phyloP scores from a whole-genome alignment of 2,888 invertebrate species.

The Linnaemya tessellans region DNA sequence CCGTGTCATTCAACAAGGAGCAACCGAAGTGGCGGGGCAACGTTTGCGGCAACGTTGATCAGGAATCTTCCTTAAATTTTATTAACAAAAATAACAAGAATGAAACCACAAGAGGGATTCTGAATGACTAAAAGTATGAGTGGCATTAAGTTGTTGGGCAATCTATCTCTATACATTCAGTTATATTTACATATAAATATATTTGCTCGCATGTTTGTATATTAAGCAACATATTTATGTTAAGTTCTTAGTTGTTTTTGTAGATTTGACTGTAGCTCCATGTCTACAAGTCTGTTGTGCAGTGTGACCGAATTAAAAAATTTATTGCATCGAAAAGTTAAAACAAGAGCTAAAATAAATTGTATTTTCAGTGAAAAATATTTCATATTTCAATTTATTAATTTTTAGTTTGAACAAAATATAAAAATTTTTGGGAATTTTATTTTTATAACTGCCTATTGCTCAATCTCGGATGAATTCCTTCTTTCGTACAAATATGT shows the following conservation, averaged over 20 bases:
- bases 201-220: neutral
- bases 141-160: slow-evolving; percentile 60
- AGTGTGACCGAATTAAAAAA: no score
- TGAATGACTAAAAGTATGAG: slow-evolving; percentile 59
- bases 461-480: no score
- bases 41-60: neutral
- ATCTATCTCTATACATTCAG: slow-evolving; percentile 42
- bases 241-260: slow-evolving; percentile 5
- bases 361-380: no score
- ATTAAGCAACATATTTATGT: slow-evolving; percentile 8
- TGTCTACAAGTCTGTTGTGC: slow-evolving; percentile 26
- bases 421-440: no score
- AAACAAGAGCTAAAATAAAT: no score
- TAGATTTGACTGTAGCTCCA: slow-evolving; percentile 26
- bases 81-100: slow-evolving; percentile 59
- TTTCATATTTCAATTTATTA: no score
- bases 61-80: slow-evolving; percentile 49
- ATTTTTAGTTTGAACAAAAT: no score
- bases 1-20: no score
- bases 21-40: neutral
- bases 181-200: slow-evolving; percentile 2
- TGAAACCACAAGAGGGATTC: slow-evolving; percentile 65
- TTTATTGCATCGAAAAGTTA: no score
- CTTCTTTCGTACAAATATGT: no score
- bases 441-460: no score